phyloP scores from a whole-genome alignment of 1,140 invertebrate species.

The Frieseomelitta varia region DNA sequence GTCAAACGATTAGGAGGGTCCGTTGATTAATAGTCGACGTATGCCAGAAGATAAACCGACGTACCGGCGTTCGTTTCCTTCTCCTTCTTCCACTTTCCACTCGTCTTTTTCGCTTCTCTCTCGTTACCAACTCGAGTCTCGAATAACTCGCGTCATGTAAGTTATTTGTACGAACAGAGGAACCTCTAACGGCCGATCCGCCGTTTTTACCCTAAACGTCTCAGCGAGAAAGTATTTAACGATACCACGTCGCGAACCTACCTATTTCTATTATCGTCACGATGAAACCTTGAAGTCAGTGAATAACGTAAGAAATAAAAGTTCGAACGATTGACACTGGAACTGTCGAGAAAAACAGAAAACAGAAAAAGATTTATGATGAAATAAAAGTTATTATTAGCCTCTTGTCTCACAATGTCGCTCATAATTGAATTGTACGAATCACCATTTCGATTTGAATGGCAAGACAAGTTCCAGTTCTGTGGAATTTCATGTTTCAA shows the following conservation, averaged over 20 bases:
- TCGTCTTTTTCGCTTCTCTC: constrained; percentile 32
- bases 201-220: constrained; percentile 28
- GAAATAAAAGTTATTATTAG: too few relatives aligned
- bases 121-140: constrained; percentile 13
- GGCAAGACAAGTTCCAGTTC: too few relatives aligned
- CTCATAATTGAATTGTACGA: too few relatives aligned
- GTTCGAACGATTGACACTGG: too few relatives aligned
- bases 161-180: constrained; percentile 58
- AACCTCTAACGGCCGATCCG: constrained; percentile 57
- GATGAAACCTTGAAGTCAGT: too few relatives aligned
- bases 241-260: not conserved
- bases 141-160: constrained; percentile 72
- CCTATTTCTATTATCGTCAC: too few relatives aligned
- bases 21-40: constrained; percentile 71
- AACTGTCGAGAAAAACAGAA: too few relatives aligned
- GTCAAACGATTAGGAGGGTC: constrained; percentile 67
- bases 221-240: not conserved
- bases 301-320: too few relatives aligned
- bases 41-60: constrained; percentile 67
- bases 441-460: too few relatives aligned
- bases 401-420: too few relatives aligned
- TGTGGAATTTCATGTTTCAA: too few relatives aligned
- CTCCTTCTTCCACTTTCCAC: constrained; percentile 35
- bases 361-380: too few relatives aligned
- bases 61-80: constrained; percentile 52